Evolutionary conservation across 2,888 invertebrate species (phyloP).

Genomic region (Trichogramma dendrolimi): DNA sequence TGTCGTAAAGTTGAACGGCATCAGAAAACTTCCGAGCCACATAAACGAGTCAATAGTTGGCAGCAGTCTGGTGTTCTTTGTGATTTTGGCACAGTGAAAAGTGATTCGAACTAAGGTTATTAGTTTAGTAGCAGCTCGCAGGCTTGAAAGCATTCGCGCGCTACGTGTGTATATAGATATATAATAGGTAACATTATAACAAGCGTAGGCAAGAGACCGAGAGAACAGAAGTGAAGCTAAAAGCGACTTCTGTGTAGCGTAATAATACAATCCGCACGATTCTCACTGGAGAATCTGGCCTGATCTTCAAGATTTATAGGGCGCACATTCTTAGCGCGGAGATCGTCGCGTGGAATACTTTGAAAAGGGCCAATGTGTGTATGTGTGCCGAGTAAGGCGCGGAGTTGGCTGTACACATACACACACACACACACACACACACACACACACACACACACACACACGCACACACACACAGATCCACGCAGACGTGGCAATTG

Average conservation of each 20-base stretch:
- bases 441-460: too few species aligned
- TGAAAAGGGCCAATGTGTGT: slow-evolving; percentile 22
- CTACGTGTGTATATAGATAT: background rate
- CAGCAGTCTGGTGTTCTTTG: too few species aligned
- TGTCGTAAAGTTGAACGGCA: too few species aligned
- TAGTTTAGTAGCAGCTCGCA: slow-evolving; percentile 34
- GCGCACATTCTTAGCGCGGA: slow-evolving; percentile 3
- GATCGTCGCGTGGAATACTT: slow-evolving; percentile 20
- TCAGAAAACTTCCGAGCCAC: too few species aligned
- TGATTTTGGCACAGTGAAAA: slow-evolving; percentile 21
- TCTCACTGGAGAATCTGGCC: background rate
- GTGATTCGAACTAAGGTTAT: slow-evolving; percentile 36
- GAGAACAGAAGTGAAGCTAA: background rate
- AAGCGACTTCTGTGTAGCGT: slow-evolving; percentile 12
- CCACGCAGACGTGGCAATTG: slow-evolving; percentile 13
- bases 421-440: too few species aligned
- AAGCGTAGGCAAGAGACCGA: background rate
- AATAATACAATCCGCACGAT: slow-evolving; percentile 7
- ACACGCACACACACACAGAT: too few species aligned
- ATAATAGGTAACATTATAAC: too few species aligned
- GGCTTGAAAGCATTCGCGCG: background rate
- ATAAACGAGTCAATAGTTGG: too few species aligned
- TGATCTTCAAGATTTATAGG: slow-evolving; percentile 22
- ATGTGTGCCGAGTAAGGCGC: background rate
- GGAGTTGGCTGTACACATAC: too few species aligned